phyloP scores from a whole-genome alignment of 2,888 invertebrate genomes.

The Eupithecia centaureata region DNA sequence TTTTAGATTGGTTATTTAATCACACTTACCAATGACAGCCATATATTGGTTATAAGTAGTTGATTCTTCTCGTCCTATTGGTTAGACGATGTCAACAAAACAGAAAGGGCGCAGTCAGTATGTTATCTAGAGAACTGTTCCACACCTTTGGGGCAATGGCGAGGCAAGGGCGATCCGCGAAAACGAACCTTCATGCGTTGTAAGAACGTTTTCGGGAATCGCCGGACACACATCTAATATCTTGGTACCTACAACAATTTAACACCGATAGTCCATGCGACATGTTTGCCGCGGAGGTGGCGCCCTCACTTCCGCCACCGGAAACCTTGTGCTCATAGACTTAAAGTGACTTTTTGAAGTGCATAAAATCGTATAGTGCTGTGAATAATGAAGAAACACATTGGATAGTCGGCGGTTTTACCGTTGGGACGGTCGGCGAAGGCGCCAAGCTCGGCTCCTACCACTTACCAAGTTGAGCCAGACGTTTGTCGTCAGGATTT shows the following conservation, averaged over 20 bases:
- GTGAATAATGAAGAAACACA: conserved; percentile 36
- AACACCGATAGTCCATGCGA: conserved; percentile 82
- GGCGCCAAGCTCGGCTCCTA: conserved; percentile 78
- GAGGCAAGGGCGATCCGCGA: conserved; percentile 66
- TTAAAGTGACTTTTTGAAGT: conserved; percentile 45
- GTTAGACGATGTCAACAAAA: conserved; percentile 88
- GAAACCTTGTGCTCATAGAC: conserved; percentile 51
- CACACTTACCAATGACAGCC: conserved; percentile 97
- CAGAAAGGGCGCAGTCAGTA: conserved; percentile 85
- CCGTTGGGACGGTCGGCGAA: conserved; percentile 68
- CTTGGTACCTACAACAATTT: conserved; percentile 70
- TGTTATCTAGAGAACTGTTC: conserved; percentile 75
- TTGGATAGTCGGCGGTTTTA: conserved; percentile 41
- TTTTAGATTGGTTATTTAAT: conserved; percentile 81
- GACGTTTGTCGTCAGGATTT: conserved; percentile 98
- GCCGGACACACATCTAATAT: conserved; percentile 75
- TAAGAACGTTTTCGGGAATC: conserved; percentile 61
- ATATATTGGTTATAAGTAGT: conserved; percentile 97
- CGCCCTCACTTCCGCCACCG: conserved; percentile 74
- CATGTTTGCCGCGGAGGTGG: conserved; percentile 75
- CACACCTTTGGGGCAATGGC: conserved; percentile 71
- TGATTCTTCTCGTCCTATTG: conserved; percentile 97
- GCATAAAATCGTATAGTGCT: conserved; percentile 48
- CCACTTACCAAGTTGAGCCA: conserved; percentile 99
- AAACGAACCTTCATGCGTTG: conserved; percentile 61